Percentiles rank a stretch among this genome's conserved stretches.
phyloP scores from a whole-genome alignment of 2,797 vertebrate genomes.

The Poecilia gillii region DNA sequence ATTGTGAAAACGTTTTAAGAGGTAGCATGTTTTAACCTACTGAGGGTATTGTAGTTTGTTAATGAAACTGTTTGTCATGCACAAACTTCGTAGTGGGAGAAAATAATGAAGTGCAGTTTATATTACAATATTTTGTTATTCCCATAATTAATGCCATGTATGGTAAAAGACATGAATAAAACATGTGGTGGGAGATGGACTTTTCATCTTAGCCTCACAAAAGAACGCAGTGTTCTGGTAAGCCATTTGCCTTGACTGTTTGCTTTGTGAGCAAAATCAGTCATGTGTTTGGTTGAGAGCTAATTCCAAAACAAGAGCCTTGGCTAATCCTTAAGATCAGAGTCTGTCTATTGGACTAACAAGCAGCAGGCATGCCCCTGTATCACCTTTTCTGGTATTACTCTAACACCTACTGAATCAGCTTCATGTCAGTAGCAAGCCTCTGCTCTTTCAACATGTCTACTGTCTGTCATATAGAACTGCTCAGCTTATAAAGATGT shows the following conservation, averaged over 20 bases:
- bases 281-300: conserved; percentile 78
- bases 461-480: conserved; percentile 1
- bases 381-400: conserved; percentile 55
- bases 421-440: conserved; percentile 21
- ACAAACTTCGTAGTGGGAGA: conserved; percentile 37
- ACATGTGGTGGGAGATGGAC: conserved; percentile 63
- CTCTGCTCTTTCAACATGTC: conserved; percentile 3
- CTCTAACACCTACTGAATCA: conserved; percentile 37
- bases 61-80: conserved; percentile 40
- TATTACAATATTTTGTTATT: conserved; percentile 17
- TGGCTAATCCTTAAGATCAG: conserved; percentile 72
- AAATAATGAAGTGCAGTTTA: conserved; percentile 21
- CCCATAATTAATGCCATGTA: conserved; percentile 48
- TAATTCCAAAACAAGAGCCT: conserved; percentile 75
- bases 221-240: conserved; percentile 70
- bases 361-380: conserved; percentile 37
- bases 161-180: conserved; percentile 53
- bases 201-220: conserved; percentile 63
- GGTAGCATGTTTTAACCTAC: background rate
- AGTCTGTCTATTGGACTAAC: conserved; percentile 55
- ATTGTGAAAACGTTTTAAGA: background rate
- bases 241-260: conserved; percentile 69
- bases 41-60: background rate
- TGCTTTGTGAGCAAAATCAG: conserved; percentile 74
- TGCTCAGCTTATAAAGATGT: conserved; percentile 14